Evolutionary conservation across 2,888 invertebrate species (phyloP), one percentile per base, ranked within the genome.

Genomic region (Eudiplozoon nipponicum): DNA sequence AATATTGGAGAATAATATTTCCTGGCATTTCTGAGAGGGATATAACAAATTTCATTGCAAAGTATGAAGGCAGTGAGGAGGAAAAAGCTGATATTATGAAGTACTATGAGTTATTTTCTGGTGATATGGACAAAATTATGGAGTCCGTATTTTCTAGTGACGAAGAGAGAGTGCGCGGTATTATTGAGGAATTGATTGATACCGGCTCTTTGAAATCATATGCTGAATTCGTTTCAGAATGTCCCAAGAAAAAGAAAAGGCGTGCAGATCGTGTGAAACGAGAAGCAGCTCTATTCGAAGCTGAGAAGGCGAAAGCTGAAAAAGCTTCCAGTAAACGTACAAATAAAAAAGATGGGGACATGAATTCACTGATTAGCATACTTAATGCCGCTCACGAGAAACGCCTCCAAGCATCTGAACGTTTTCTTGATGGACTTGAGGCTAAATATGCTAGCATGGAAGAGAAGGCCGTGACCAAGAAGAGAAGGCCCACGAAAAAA

Each of bases 61-160:
- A 34, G n/a, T 34, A 34, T 21, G 22, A 34, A 34, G 34, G 22
- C 17, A 34, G 34, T 34, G 34, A 7, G 3, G 34, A 34, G 22
- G 34, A 34, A 15, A 34, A n/a, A 34, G 17, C 19, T 18, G 34
- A 34, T 34, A 9, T 34, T n/a, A 34, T 20, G 20, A 34, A 15
- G 22, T 34, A 34, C n/a, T 34, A 34, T 15, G n/a, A 20, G 4
- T 20, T 20, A 34, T 34, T 34, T 21, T 3, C 19, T 20, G 34
- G 34, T 3, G 20, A 34, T 15, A 9, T 34, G 9, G 22, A 34
- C n/a, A 34, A 34, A 34, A 34, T 34, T 7, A 7, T 34, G 4
- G 17, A 7, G 3, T 4, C 19, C 13, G 3, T 34, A 21, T 34
- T 34, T 15, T 3, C 4, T 5, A n/a, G 11, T 13, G 34, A 34